Evolutionary conservation across 2,113 vertebrate species (phyloP).

Genomic region (Misgurnus anguillicaudatus): DNA sequence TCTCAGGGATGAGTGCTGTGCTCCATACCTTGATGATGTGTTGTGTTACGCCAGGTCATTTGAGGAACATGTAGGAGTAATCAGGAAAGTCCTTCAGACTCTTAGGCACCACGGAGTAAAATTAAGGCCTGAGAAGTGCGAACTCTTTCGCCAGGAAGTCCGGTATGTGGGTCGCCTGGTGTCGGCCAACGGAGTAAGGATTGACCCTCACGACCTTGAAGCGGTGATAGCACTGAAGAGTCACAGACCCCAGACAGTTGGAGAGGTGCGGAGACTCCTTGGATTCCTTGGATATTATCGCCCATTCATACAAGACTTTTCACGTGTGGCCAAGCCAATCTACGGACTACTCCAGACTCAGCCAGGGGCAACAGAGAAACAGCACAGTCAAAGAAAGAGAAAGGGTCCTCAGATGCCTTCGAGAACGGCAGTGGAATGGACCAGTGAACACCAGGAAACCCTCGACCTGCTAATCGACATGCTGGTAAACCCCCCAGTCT

Average conservation of each 20-base stretch:
- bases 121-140: constrained; percentile 42
- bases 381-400: too few relatives aligned
- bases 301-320: constrained; percentile 50
- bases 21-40: too few relatives aligned
- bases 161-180: constrained; percentile 44
- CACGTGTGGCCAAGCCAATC: constrained; percentile 32
- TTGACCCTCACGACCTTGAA: neutral
- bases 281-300: constrained; percentile 52
- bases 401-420: too few relatives aligned
- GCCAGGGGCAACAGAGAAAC: too few relatives aligned
- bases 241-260: constrained; percentile 49
- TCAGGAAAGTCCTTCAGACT: constrained; percentile 9
- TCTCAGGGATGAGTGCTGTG: too few relatives aligned
- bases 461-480: too few relatives aligned
- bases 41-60: constrained; percentile 7
- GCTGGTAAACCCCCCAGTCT: too few relatives aligned
- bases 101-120: constrained; percentile 31
- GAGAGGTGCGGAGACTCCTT: neutral
- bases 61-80: constrained; percentile 34
- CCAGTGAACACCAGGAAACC: too few relatives aligned
- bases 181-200: constrained; percentile 42
- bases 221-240: constrained; percentile 32
- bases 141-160: constrained; percentile 44
- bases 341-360: constrained; percentile 44
- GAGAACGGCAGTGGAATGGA: too few relatives aligned